Percentiles rank a stretch among this genome's conserved stretches.
Conservation (phyloP, 2,113 vertebrate genomes). For the Psilopogon haemacephalus region DNA sequence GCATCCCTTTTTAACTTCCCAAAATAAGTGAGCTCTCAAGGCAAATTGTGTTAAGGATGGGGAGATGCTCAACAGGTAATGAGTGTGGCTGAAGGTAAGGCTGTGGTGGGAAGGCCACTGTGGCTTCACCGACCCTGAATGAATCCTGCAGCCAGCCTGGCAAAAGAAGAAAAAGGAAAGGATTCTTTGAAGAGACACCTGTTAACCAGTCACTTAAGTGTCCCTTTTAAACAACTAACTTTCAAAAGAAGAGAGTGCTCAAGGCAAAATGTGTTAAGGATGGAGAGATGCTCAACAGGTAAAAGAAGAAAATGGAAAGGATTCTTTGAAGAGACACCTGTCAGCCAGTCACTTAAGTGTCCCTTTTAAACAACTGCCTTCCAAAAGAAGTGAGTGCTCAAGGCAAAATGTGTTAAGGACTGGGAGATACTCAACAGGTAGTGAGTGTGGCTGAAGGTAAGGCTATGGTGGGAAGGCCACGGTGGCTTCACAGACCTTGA, state of each 20-base stretch:
- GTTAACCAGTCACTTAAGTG: background rate
- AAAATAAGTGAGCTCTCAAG: too few species aligned
- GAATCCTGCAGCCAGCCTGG: too few species aligned
- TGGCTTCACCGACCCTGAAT: too few species aligned
- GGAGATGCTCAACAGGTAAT: too few species aligned
- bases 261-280: background rate
- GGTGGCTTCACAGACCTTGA: background rate
- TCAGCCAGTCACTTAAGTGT: background rate
- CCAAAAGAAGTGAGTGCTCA: background rate
- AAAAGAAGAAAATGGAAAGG: background rate
- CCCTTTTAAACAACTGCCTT: background rate
- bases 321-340: background rate
- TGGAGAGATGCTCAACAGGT: background rate
- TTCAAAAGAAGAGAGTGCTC: background rate
- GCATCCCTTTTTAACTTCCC: too few species aligned
- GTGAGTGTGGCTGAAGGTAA: accelerated
- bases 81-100: too few species aligned
- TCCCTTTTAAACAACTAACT: background rate
- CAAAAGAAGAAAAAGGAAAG: too few species aligned
- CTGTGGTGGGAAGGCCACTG: too few species aligned
- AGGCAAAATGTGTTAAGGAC: background rate
- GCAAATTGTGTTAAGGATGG: too few species aligned
- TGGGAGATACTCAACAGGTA: background rate
- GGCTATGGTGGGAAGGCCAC: accelerated
- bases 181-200: too few species aligned